Conservation (phyloP, 37 sponge, comb jelly and placozoan species). For the Axinella damicornis region DNA sequence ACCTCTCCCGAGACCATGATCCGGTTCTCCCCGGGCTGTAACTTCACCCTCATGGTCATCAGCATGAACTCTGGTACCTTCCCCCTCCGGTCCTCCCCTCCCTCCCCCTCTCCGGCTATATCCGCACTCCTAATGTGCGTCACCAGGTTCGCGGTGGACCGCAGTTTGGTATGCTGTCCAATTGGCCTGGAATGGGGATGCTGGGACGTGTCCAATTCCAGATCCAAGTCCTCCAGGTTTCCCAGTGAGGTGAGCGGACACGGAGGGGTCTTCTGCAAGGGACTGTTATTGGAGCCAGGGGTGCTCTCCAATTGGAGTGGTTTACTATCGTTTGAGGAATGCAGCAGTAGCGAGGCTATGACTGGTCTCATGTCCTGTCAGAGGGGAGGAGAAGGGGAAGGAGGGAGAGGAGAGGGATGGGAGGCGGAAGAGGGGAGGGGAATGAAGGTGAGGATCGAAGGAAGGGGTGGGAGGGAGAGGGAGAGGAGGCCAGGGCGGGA, state of each 20-base stretch:
- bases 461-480: background rate
- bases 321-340: background rate
- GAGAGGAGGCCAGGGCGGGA: background rate
- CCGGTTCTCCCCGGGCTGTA: slow-evolving; percentile 49
- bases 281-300: background rate
- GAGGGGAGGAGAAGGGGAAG: background rate
- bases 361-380: background rate
- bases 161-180: slow-evolving; percentile 5
- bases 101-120: slow-evolving; percentile 4
- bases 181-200: slow-evolving; percentile 33
- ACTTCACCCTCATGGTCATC: background rate
- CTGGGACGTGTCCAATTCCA: background rate
- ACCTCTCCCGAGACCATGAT: slow-evolving; percentile 49
- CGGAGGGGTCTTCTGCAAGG: background rate
- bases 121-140: slow-evolving; percentile 16
- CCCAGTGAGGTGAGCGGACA: background rate
- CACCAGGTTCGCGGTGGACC: background rate
- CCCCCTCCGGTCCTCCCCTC: background rate
- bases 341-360: background rate
- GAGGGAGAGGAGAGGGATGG: background rate
- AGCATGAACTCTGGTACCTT: background rate
- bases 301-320: background rate
- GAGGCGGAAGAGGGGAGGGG: background rate
- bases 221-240: slow-evolving; percentile 47
- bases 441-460: background rate